Evolutionary conservation across 37 sponge, comb jelly and placozoan species (phyloP).

Genomic region (Theonella swinhoei): DNA sequence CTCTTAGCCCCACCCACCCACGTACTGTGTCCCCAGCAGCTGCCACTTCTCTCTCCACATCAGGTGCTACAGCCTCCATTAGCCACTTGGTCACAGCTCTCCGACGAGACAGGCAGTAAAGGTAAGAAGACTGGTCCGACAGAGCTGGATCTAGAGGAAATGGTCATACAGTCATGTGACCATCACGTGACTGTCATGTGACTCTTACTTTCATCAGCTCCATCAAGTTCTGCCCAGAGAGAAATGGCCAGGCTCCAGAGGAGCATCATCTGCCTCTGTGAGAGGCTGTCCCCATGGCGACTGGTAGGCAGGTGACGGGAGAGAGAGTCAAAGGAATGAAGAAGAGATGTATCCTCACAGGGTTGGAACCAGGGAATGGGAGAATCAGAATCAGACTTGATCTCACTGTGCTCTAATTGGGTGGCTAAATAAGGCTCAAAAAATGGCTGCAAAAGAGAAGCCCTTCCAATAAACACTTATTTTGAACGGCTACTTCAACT

Average conservation of each 20-base stretch:
- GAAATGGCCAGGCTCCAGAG: conserved; percentile 56
- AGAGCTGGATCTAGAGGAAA: background rate
- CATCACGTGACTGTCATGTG: background rate
- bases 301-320: conserved; percentile 5
- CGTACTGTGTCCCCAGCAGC: conserved; percentile 3
- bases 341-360: background rate
- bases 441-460: background rate
- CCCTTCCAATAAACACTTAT: background rate
- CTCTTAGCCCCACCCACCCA: too few relatives aligned
- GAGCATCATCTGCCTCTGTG: conserved; percentile 10
- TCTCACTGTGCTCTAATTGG: conserved; percentile 50
- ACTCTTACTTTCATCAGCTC: background rate
- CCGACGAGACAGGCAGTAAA: conserved; percentile 41
- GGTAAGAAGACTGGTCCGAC: conserved; percentile 40
- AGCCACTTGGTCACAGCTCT: conserved; percentile 63
- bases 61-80: conserved; percentile 18
- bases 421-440: conserved; percentile 34
- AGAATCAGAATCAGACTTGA: background rate
- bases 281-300: background rate
- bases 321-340: conserved; percentile 14
- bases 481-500: background rate
- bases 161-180: too few relatives aligned
- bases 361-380: conserved; percentile 22
- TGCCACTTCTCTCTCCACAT: conserved; percentile 16
- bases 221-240: conserved; percentile 69